These are phyloP conservation scores for Tonatia bakeri DNA, from an alignment of 2,113 vertebrate species.

Conservation along the genomic window DNA sequence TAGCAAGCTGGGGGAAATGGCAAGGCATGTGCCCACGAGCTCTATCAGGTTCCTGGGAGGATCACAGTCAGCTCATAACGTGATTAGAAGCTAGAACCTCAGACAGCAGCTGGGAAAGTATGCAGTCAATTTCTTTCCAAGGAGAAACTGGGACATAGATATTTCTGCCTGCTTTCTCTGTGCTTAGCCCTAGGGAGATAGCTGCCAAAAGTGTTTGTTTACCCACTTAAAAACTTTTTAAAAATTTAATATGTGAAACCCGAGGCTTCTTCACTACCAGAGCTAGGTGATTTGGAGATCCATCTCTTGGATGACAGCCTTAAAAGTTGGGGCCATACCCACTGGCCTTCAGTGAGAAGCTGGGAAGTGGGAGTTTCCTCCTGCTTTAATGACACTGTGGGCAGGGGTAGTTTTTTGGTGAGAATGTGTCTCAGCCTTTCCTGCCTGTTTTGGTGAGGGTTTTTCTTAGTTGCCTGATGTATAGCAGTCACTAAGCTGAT, in stretches of 20 bases:
- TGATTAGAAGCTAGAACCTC: background rate
- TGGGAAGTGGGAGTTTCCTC: background rate
- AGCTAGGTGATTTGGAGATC: background rate
- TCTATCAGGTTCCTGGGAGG: background rate
- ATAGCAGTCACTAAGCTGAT: background rate
- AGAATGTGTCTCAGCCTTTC: background rate
- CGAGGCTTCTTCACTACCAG: background rate
- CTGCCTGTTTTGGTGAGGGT: background rate
- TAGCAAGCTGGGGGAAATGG: background rate
- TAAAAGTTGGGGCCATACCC: background rate
- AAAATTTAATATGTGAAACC: background rate
- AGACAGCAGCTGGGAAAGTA: background rate
- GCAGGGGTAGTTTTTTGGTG: background rate
- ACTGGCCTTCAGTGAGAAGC: background rate
- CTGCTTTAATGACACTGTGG: background rate
- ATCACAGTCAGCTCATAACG: background rate
- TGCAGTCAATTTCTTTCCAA: background rate
- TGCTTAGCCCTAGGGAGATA: background rate
- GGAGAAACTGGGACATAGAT: background rate
- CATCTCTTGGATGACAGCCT: background rate
- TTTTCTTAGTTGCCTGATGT: background rate
- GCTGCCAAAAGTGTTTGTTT: background rate
- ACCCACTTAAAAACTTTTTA: background rate
- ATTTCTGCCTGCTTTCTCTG: background rate
- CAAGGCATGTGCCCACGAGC: background rate